Base-by-base conservation (phyloP, 2,888 invertebrate genomes). In the Dascillus cervinus region DNA sequence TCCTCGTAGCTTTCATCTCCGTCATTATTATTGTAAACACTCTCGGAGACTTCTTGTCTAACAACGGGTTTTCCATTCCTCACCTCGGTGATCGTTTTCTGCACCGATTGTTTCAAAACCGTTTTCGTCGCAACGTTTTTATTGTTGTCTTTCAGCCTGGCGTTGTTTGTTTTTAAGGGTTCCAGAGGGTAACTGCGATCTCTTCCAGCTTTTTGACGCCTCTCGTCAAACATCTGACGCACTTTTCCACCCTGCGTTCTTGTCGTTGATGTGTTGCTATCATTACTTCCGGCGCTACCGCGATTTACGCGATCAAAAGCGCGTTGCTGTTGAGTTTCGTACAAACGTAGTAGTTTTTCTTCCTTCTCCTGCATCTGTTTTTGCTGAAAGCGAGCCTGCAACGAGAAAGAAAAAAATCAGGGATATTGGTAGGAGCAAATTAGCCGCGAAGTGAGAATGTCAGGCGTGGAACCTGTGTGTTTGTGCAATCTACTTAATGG, bases 151-250 rank as follows among this genome's bases (percentile, higher is more conserved):
- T 60, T 61, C 32, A 14, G 19, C 22, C 32, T 28, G 11, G 37
- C 44, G 13, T 40, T 46, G 52, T 55, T 49, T 66, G 67, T 49
- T 41, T 73, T 74, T 32, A 88, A 71, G 0, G 88, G 88, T 53
- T 85, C 82, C 1, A 88, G 67, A 0, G 85, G 87, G 62, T 86
- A 82, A 55, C 86, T 85, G 50, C 82, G 80, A 64, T 88, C 87
- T 43, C 85, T 79, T 17, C 85, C 85, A 2, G 76, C 78, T 34
- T 72, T 72, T 46, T 82, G 82, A 20, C 85, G 73, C 13, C 85
- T 73, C 58, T 87, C 87, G 54, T 87, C 84, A 54, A 88, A 88
- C 82, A 88, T 82, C 66, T 87, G 87, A 8, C 88, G 77, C 13
- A 87, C 86, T 32, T 39, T 39, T 22, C 39, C 39, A 14, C 29